A percentile compares a stretch with the other conserved stretches of the same genome.
Conservation (phyloP, 2,113 vertebrate species). For the Phocoena sinus region DNA sequence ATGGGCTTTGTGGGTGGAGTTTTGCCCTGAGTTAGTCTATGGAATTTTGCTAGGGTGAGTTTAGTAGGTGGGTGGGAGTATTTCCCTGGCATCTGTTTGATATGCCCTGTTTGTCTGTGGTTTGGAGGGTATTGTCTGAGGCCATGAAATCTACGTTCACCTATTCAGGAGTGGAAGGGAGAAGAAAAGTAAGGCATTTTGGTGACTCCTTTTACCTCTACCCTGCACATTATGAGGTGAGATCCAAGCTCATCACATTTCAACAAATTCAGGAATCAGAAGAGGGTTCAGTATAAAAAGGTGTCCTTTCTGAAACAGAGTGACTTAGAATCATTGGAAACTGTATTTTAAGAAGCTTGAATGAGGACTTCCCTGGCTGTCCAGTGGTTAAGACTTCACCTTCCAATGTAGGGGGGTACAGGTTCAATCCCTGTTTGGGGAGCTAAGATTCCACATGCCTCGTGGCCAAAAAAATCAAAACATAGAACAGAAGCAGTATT, state of each 20-base stretch:
- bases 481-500: too few species aligned
- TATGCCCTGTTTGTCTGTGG: background rate
- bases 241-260: background rate
- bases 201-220: too few species aligned
- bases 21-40: too few species aligned
- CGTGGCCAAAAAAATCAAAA: too few species aligned
- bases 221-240: background rate
- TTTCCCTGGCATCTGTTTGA: background rate
- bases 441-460: too few species aligned
- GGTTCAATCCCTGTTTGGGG: too few species aligned
- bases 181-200: background rate
- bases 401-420: too few species aligned
- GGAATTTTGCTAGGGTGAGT: background rate
- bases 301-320: background rate
- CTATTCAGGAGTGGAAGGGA: background rate
- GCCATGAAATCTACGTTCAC: too few species aligned
- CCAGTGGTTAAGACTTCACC: too few species aligned
- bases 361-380: too few species aligned
- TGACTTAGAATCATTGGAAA: background rate
- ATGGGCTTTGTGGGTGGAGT: accelerated
- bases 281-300: background rate
- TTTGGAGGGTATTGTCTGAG: background rate
- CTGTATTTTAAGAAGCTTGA: background rate
- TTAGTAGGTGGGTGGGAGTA: accelerated
- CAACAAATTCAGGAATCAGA: background rate